Evolutionary conservation across 2,888 invertebrate species (phyloP), one percentile per base, ranked within the genome.

Genomic region (Xestia xanthographa): DNA sequence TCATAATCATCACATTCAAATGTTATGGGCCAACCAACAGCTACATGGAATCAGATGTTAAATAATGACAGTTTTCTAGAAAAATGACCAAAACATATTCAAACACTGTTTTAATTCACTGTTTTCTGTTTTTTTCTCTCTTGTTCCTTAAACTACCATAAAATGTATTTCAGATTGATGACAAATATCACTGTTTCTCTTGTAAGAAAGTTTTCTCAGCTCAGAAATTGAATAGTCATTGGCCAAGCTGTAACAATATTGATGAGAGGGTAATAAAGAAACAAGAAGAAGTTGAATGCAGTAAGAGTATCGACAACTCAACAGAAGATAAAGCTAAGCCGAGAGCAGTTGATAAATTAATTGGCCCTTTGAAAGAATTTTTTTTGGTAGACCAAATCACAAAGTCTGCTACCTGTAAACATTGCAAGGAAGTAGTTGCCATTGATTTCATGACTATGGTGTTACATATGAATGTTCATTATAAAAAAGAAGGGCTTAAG

Each of bases 111-210:
- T n/a, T n/a, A n/a, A n/a, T n/a, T n/a, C n/a, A n/a, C n/a, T n/a
- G n/a, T n/a, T n/a, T n/a, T n/a, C n/a, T n/a, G n/a, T n/a, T n/a
- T n/a, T n/a, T n/a, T 17, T 26, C 3, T 22, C 22, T 53, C 12
- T 0, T 29, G 29, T 20, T 22, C 12, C 3, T 26, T 71, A 12
- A 26, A 17, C 41, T 60, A 65, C 14, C 2, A 1, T 60, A 17
- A 20, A 17, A 45, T 43, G 0, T 48, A 26, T 72, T 93, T 65
- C 90, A 95, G 95, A 85, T 93, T 20, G 86, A 90, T 45, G 79
- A 84, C 6, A 78, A 90, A 3, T 90, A 90, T 69, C 93, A 92
- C 80, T 95, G 95, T 78, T 95, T 94, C 48, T 80, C 83, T n/a
- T 95, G 95, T 80, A 91, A 91, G 60, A 86, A 87, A 69, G 82